Evolutionary conservation across 2,797 vertebrate genomes (phyloP).

Genomic region (Babyrousa celebensis): DNA sequence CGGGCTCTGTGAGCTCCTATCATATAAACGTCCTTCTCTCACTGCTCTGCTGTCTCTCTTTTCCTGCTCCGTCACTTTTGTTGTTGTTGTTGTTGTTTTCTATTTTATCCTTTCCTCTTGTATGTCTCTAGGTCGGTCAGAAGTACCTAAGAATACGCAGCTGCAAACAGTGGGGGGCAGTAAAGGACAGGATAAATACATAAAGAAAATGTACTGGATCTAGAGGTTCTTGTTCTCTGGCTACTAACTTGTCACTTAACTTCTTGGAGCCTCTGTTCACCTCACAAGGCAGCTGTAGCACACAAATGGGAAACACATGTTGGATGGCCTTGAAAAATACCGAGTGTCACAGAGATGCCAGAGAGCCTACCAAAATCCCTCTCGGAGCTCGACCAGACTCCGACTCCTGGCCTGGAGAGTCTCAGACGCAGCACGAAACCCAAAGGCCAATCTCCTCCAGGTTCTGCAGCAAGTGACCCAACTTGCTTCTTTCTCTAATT

Average conservation of each 20-base stretch:
- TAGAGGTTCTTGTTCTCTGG: constrained; percentile 12
- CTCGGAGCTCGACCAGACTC: background rate
- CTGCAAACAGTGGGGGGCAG: constrained; percentile 69
- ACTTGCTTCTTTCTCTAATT: constrained; percentile 11
- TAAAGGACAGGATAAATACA: constrained; percentile 74
- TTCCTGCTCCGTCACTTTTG: background rate
- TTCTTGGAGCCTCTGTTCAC: constrained; percentile 43
- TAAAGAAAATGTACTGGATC: background rate
- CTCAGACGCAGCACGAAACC: background rate
- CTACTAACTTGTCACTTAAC: constrained; percentile 7
- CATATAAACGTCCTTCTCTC: background rate
- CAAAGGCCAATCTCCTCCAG: background rate
- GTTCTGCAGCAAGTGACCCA: constrained; percentile 1
- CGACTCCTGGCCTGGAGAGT: background rate
- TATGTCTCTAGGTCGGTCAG: background rate
- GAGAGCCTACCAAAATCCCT: background rate
- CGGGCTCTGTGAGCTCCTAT: background rate
- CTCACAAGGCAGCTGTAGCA: background rate
- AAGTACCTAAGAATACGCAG: constrained; percentile 46
- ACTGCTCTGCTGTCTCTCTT: constrained; percentile 22
- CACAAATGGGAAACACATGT: constrained; percentile 21
- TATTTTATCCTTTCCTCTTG: constrained; percentile 29
- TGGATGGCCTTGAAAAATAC: constrained; percentile 48
- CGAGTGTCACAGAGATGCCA: constrained; percentile 11
- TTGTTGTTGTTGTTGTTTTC: no score